These are phyloP conservation scores for Ardeotis arabs DNA, from an alignment of 2,113 vertebrate species.

Conservation along the genomic window DNA sequence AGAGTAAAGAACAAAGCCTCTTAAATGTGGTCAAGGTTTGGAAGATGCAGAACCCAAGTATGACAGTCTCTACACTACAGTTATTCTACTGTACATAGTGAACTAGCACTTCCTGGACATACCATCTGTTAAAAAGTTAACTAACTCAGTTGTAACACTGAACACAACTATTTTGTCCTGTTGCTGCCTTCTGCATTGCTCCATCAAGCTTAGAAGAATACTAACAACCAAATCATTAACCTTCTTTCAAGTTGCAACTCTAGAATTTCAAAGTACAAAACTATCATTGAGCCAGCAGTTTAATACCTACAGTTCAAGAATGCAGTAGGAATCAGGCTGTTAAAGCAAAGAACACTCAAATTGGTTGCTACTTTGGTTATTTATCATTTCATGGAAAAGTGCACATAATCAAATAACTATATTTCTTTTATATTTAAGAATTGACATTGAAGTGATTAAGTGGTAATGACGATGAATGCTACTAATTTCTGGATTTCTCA, in stretches of 20 bases:
- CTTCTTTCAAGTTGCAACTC: not conserved
- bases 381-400: not conserved
- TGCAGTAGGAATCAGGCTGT: not conserved
- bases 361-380: not conserved
- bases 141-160: not conserved
- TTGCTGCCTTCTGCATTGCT: not conserved
- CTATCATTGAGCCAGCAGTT: not conserved
- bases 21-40: not conserved
- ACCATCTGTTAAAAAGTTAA: not conserved
- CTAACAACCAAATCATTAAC: not conserved
- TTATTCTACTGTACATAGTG: accelerated
- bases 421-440: not conserved
- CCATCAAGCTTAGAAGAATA: not conserved
- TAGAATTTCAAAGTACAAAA: not conserved
- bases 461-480: not conserved
- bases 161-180: not conserved
- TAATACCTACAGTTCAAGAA: not conserved
- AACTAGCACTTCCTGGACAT: not conserved
- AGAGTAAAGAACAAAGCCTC: not conserved
- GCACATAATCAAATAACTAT: not conserved
- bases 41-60: not conserved
- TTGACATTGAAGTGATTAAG: not conserved
- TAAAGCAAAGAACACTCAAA: not conserved
- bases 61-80: not conserved
- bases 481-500: not conserved